A percentile compares a stretch with the other conserved stretches of the same genome.
Evolutionary conservation across 37 sponge, comb jelly and placozoan species (phyloP).

Genomic region (Ianthella basta): DNA sequence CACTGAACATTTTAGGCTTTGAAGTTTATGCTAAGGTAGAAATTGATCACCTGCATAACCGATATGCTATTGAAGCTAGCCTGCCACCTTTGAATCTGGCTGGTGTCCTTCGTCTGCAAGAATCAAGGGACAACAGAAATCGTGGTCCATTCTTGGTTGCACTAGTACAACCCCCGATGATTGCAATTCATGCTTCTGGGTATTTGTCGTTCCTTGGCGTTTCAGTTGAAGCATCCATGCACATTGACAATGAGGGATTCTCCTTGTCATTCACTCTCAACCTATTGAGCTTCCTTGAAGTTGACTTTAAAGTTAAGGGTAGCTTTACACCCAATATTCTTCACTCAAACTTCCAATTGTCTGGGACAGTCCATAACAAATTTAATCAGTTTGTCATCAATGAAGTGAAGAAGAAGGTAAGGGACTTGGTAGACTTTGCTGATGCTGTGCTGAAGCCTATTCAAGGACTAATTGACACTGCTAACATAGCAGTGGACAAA

Average conservation of each 20-base stretch:
- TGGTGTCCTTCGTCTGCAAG: background rate
- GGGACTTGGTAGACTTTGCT: background rate
- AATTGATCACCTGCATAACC: no score
- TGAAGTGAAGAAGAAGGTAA: background rate
- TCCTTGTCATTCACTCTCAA: background rate
- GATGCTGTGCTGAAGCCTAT: background rate
- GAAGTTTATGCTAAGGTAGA: background rate
- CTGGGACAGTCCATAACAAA: background rate
- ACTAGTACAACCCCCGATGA: background rate
- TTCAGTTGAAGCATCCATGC: background rate
- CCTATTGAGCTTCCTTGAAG: background rate
- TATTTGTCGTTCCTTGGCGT: background rate
- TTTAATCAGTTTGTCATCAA: background rate
- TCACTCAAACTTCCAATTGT: background rate
- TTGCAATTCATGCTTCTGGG: background rate
- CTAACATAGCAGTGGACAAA: background rate
- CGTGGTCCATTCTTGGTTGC: background rate
- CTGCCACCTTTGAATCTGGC: background rate
- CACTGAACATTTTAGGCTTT: background rate
- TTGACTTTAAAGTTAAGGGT: background rate
- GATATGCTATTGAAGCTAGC: background rate
- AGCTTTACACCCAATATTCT: background rate
- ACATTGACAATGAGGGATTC: background rate
- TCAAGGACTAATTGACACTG: background rate
- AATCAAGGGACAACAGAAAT: background rate